These are phyloP conservation scores for Salminus brasiliensis DNA, from an alignment of 2,113 vertebrate genomes.

Conservation along the genomic window DNA sequence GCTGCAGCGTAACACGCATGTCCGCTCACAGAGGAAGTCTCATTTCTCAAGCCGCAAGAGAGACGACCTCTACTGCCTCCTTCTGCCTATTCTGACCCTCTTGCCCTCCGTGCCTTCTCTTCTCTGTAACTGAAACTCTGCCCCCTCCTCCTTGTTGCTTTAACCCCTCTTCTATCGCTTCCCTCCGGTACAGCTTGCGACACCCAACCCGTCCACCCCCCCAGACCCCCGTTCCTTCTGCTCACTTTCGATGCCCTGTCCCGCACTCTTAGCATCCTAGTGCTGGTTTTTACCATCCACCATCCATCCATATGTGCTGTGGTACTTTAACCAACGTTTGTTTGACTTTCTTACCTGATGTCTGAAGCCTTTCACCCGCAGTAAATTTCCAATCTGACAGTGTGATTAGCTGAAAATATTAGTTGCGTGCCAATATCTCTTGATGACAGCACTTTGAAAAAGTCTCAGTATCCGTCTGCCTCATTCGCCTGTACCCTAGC, in stretches of 20 bases:
- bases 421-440: too few relatives aligned
- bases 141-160: constrained; percentile 9
- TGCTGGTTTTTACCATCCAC: neutral
- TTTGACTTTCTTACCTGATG: neutral
- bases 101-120: neutral
- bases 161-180: constrained; percentile 9
- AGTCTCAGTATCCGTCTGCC: too few relatives aligned
- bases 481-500: too few relatives aligned
- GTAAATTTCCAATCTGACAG: too few relatives aligned
- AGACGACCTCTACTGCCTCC: constrained; percentile 33
- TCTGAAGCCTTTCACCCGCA: neutral
- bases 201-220: neutral
- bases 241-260: neutral
- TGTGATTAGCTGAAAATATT: too few relatives aligned
- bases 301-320: too few relatives aligned
- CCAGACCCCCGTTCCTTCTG: neutral
- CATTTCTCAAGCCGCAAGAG: constrained; percentile 39
- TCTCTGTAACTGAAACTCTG: neutral
- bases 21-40: constrained; percentile 44
- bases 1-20: neutral
- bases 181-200: constrained; percentile 9
- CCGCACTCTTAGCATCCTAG: neutral
- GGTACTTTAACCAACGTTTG: neutral
- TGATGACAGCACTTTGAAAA: too few relatives aligned
- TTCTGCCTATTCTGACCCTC: neutral